These are phyloP conservation scores for Napeogenes inachia DNA, from an alignment of 2,888 invertebrate genomes.

Conservation along the genomic window DNA sequence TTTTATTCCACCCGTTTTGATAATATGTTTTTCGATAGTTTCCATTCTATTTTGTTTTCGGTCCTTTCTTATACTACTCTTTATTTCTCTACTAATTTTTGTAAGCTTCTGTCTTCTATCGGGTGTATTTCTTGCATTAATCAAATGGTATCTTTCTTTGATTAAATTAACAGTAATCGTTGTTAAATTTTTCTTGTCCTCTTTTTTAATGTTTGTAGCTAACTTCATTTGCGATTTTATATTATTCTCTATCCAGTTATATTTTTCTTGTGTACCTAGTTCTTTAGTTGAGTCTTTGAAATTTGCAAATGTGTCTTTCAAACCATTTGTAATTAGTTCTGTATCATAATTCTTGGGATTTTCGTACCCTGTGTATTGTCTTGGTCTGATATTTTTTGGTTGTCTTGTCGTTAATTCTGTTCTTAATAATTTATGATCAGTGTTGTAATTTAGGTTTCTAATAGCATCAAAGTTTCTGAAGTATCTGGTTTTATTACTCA, in stretches of 20 bases:
- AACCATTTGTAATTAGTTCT: slow-evolving; percentile 20
- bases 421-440: too few species aligned
- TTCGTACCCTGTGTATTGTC: too few species aligned
- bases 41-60: too few species aligned
- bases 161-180: slow-evolving; percentile 20
- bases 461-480: too few species aligned
- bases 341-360: slow-evolving; percentile 22
- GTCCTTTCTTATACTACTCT: too few species aligned
- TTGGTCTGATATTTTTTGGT: too few species aligned
- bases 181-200: slow-evolving; percentile 14
- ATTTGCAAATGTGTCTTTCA: slow-evolving; percentile 16
- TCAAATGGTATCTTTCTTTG: slow-evolving; percentile 23
- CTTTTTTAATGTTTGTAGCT: slow-evolving; percentile 10
- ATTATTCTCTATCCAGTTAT: slow-evolving; percentile 23
- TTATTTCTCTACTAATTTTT: too few species aligned
- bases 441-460: too few species aligned
- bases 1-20: too few species aligned
- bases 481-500: not conserved
- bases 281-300: slow-evolving; percentile 18
- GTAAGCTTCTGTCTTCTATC: too few species aligned
- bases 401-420: too few species aligned
- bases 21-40: too few species aligned
- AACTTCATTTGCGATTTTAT: slow-evolving; percentile 17
- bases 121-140: slow-evolving; percentile 11
- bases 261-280: slow-evolving; percentile 28